These are phyloP conservation scores for Teleiodes luculella DNA, from an alignment of 2,888 invertebrate genomes.

Conservation along the genomic window DNA sequence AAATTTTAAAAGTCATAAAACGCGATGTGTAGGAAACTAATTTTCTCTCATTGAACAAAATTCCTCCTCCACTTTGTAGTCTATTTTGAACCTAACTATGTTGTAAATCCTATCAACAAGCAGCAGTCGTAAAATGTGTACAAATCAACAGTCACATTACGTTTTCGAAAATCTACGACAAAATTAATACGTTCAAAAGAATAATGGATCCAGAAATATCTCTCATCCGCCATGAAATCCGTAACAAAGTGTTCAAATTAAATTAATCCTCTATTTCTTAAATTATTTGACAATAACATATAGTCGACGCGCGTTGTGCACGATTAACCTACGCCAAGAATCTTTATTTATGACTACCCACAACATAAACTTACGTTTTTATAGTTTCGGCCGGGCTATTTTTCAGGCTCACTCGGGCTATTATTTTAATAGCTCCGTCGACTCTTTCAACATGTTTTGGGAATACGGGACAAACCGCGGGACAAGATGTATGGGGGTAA, in stretches of 20 bases:
- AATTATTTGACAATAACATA: conserved; percentile 68
- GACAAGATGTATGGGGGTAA: conserved; percentile 55
- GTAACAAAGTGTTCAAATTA: conserved; percentile 62
- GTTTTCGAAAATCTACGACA: conserved; percentile 29
- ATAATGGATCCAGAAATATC: conserved; percentile 46
- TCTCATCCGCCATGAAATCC: conserved; percentile 35
- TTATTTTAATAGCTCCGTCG: conserved; percentile 43
- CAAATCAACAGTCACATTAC: too few relatives aligned
- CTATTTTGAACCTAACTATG: conserved; percentile 4
- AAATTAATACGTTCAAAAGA: conserved; percentile 34
- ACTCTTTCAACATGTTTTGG: conserved; percentile 37
- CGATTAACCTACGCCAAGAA: conserved; percentile 34
- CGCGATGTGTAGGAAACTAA: neutral
- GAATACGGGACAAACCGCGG: conserved; percentile 33
- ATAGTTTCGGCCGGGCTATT: conserved; percentile 42
- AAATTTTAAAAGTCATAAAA: neutral
- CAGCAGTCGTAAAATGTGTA: conserved; percentile 17
- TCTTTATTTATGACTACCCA: conserved; percentile 27
- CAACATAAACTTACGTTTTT: conserved; percentile 42
- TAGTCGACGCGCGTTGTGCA: conserved; percentile 41
- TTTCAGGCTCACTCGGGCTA: conserved; percentile 44
- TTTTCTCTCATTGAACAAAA: neutral
- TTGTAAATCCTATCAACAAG: conserved; percentile 11
- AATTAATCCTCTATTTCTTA: conserved; percentile 57
- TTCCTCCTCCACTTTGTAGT: neutral